Conservation (phyloP, 1,140 invertebrate genomes). For the Drosophila asahinai region DNA sequence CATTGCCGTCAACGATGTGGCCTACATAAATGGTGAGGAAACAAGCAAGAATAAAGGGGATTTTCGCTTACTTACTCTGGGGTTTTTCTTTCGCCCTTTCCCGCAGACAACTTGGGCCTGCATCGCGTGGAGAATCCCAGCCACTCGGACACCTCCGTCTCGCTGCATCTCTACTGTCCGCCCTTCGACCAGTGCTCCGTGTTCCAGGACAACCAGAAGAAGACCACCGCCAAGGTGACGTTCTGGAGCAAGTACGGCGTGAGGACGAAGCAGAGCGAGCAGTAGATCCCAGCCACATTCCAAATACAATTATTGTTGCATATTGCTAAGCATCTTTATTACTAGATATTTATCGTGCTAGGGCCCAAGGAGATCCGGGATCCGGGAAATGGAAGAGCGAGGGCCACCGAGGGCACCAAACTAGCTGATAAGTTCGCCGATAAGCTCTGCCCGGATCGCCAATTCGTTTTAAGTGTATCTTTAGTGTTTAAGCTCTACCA, state of each 20-base stretch:
- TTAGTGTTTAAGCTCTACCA: conserved; percentile 64
- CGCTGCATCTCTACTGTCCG: conserved; percentile 98
- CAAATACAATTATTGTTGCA: conserved; percentile 60
- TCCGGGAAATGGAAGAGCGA: not conserved
- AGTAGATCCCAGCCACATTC: conserved; percentile 51
- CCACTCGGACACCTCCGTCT: conserved; percentile 94
- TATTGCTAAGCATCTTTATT: conserved; percentile 62
- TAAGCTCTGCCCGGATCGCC: conserved; percentile 12
- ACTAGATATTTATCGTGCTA: conserved; percentile 58
- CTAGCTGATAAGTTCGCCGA: conserved; percentile 24
- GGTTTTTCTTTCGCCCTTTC: not conserved
- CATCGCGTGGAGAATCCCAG: conserved; percentile 98
- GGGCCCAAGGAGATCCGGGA: conserved; percentile 40
- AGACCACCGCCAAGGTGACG: conserved; percentile 88
- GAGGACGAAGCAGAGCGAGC: conserved; percentile 61
- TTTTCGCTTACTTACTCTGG: conserved; percentile 1
- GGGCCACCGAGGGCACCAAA: conserved; percentile 15
- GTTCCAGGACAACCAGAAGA: conserved; percentile 96
- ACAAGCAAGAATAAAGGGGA: not conserved
- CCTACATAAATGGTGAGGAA: conserved; percentile 97
- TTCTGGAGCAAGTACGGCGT: conserved; percentile 89
- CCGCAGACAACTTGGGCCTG: conserved; percentile 94
- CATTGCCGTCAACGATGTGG: conserved; percentile 91
- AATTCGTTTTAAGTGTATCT: conserved; percentile 16
- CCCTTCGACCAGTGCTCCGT: conserved; percentile 95